Conservation (phyloP, 2,797 vertebrate genomes). For the Geotrypetes seraphini region DNA sequence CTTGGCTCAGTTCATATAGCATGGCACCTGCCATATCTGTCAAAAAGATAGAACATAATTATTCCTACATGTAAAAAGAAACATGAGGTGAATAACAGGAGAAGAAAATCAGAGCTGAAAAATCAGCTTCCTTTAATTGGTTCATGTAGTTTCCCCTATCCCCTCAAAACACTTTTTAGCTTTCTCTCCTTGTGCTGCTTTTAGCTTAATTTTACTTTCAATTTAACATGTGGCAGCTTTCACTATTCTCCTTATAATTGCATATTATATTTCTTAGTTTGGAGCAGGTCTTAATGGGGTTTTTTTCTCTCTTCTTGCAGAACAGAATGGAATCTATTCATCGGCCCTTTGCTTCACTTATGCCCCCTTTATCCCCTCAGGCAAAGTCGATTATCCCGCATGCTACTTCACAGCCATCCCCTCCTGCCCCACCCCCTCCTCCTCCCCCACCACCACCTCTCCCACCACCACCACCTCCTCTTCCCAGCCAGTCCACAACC, state of each 20-base stretch:
- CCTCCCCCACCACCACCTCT: slow-evolving; percentile 53
- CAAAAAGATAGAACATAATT: too few relatives aligned
- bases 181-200: background rate
- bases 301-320: slow-evolving; percentile 37
- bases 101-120: too few relatives aligned
- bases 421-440: slow-evolving; percentile 35
- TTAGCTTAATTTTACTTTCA: background rate
- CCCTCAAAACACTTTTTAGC: background rate
- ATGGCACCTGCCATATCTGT: too few relatives aligned
- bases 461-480: slow-evolving; percentile 48
- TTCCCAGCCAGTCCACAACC: slow-evolving; percentile 60
- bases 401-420: slow-evolving; percentile 50
- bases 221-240: slow-evolving; percentile 22
- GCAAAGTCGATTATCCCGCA: slow-evolving; percentile 53
- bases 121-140: too few relatives aligned
- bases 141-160: background rate
- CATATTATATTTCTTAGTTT: too few relatives aligned
- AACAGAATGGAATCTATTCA: slow-evolving; percentile 55
- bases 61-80: too few relatives aligned
- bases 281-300: slow-evolving; percentile 35
- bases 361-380: slow-evolving; percentile 60
- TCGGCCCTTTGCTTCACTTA: slow-evolving; percentile 67
- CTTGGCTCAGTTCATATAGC: too few relatives aligned
- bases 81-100: too few relatives aligned
- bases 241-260: too few relatives aligned